phyloP scores from a whole-genome alignment of 2,113 vertebrate species.

The Equus quagga region DNA sequence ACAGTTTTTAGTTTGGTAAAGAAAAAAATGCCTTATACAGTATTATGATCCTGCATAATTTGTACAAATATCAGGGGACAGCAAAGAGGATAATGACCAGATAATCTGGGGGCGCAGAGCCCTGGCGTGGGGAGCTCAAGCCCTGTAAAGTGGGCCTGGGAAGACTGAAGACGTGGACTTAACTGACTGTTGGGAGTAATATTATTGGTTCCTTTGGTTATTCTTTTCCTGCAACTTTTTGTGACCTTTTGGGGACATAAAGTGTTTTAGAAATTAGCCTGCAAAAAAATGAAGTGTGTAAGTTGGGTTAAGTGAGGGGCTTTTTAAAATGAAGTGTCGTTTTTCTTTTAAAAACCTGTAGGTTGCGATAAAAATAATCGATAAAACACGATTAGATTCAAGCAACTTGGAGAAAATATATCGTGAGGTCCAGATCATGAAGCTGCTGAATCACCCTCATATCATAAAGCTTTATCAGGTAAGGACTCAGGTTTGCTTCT shows the following conservation, averaged over 20 bases:
- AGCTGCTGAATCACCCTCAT: conserved; percentile 97
- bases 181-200: neutral
- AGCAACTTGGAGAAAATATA: conserved; percentile 98
- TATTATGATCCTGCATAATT: neutral
- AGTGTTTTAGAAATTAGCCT: conserved; percentile 28
- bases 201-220: neutral
- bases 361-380: conserved; percentile 99
- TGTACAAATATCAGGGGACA: neutral
- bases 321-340: neutral
- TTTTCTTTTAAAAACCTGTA: conserved; percentile 81
- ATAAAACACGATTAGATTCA: conserved; percentile 96
- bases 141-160: neutral
- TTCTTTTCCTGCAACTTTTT: neutral
- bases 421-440: conserved; percentile 99
- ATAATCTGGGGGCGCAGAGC: neutral
- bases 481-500: conserved; percentile 69
- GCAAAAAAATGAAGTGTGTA: neutral
- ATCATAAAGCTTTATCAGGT: conserved; percentile 99
- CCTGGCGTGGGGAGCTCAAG: neutral
- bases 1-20: neutral
- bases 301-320: neutral
- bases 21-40: neutral
- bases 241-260: neutral
- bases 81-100: neutral
- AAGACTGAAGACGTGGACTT: neutral